A percentile compares a stretch with the other conserved stretches of the same genome.
Conservation (phyloP, 2,113 vertebrate genomes). For the Empidonax traillii region DNA sequence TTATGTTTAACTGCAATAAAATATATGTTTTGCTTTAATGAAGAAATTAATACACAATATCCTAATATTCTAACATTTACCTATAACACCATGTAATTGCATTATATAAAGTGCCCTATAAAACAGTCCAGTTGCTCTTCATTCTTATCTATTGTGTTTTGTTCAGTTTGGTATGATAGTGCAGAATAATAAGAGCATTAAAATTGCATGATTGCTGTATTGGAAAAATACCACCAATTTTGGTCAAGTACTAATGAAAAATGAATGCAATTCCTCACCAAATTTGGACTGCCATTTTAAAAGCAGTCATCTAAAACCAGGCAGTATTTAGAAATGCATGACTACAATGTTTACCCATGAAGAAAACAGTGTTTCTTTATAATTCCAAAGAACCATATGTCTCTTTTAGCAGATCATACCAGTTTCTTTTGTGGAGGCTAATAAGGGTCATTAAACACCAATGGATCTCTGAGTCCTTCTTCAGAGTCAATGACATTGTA, state of each 20-base stretch:
- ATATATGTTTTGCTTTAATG: not conserved
- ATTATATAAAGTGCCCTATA: not conserved
- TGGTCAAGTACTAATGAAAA: conserved; percentile 33
- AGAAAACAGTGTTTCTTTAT: conserved; percentile 72
- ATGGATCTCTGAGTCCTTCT: conserved; percentile 77
- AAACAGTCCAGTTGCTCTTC: not conserved
- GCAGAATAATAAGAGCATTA: not conserved
- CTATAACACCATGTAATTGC: not conserved
- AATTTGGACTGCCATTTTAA: conserved; percentile 36
- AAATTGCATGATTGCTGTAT: not conserved
- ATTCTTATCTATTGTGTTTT: not conserved
- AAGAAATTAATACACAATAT: not conserved
- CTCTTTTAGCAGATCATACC: conserved; percentile 77
- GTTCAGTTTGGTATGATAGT: not conserved
- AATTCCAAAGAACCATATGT: conserved; percentile 69
- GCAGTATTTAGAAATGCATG: conserved; percentile 58
- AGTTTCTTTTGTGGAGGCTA: conserved; percentile 81
- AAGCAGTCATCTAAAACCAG: conserved; percentile 64
- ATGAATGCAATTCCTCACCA: conserved; percentile 5
- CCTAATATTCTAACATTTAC: not conserved
- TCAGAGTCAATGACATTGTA: conserved; percentile 76
- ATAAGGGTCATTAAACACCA: conserved; percentile 88
- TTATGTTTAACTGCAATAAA: not conserved
- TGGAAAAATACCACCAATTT: not conserved
- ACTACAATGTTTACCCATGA: conserved; percentile 59